Evolutionary conservation across 2,888 invertebrate genomes (phyloP).

Genomic region (Cynaeus angustus): DNA sequence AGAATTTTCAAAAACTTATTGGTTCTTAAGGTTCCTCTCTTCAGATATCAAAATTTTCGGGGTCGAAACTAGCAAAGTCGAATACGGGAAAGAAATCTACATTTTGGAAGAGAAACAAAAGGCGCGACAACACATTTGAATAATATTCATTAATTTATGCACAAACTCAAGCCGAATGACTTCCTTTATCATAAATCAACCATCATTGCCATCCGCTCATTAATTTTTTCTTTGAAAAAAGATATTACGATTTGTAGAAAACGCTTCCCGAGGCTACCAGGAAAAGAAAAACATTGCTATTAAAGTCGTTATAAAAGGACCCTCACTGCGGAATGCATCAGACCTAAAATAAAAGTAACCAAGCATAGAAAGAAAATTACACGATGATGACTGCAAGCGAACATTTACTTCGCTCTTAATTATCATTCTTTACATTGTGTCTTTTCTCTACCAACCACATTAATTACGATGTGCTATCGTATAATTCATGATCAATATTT

Average conservation of each 20-base stretch:
- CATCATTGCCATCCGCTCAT: too few relatives aligned
- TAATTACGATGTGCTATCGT: neutral
- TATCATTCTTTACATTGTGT: constrained; percentile 13
- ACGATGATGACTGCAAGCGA: constrained; percentile 27
- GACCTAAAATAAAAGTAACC: constrained; percentile 43
- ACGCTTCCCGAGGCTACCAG: constrained; percentile 18
- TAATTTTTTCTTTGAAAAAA: constrained; percentile 10
- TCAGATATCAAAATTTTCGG: too few relatives aligned
- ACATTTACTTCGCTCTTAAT: constrained; percentile 33
- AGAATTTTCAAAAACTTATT: too few relatives aligned
- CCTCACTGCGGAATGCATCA: constrained; percentile 24
- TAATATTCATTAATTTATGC: too few relatives aligned
- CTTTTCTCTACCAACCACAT: constrained; percentile 13
- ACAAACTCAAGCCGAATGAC: too few relatives aligned
- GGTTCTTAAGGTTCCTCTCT: too few relatives aligned
- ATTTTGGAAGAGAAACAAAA: too few relatives aligned
- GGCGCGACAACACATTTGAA: too few relatives aligned
- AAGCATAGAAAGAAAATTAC: constrained; percentile 41
- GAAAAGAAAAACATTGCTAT: constrained; percentile 40
- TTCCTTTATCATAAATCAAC: too few relatives aligned
- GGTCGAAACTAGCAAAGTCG: too few relatives aligned
- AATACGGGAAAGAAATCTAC: too few relatives aligned
- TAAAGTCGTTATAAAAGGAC: constrained; percentile 40
- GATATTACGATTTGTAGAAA: constrained; percentile 9
- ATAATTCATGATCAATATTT: constrained; percentile 23